Base-by-base conservation (phyloP, 1,140 invertebrate genomes). In the Drosophila athabasca region DNA sequence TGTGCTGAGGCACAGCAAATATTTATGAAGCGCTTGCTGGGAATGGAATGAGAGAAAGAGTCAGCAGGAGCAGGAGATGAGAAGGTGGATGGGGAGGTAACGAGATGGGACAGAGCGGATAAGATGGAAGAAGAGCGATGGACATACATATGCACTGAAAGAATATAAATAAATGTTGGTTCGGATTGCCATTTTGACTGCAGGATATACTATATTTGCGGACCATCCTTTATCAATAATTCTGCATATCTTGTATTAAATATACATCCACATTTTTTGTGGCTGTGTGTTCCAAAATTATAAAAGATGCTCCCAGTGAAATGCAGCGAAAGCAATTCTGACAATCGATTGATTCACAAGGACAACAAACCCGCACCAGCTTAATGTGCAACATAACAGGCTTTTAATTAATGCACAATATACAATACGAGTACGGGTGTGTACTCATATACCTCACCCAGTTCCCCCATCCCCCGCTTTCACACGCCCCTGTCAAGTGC, bases 361-460 rank as follows among this genome's bases (percentile, higher is more conserved):
- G 82, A 85, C 83, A 69, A 62, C 48, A 55, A 46, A 22, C 15
- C 49, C 13, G 24, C 58, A 49, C 26, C 54, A 65, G 62, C 76
- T 84, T 78, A 69, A 75, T 76, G 69, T 65, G 45, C 51, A 74
- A 66, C 74, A 87, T 71, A 85, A 74, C 72, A 76, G 64, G 69
- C 68, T 77, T 85, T 85, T 87, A 85, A 85, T 85, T 84, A 84
- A 85, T 87, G 82, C 82, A 85, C 70, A 75, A 82, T 78, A 88
- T 3, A 39, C 35, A 39, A 5, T 39, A 39, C 11, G 70, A 81
- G 61, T 50, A 65, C 61, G 29, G 29, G 7, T 31, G 29, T 31
- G 29, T 8, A 19, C 17, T 19, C 17, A 1, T 19, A 31, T 31
- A 1, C 7, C 29, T 7, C 17, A 19, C 62, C 49, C 70, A 68